Evolutionary conservation across 2,113 vertebrate species (phyloP), one percentile per base, ranked within the genome.

Genomic region (Colius striatus): DNA sequence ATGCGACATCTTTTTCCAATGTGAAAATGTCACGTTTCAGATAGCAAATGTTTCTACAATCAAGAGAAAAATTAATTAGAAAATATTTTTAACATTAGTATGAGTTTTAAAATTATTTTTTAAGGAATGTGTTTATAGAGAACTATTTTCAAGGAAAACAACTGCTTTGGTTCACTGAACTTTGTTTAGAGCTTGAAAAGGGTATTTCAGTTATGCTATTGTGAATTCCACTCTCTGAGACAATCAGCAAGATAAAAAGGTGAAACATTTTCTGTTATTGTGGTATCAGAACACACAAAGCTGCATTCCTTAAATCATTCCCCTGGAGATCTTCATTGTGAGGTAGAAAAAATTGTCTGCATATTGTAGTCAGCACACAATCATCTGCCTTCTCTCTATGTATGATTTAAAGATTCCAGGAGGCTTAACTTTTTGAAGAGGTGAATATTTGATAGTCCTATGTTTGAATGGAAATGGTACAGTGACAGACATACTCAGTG

Each of bases 341-440:
- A 86, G n/a, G 60, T 11, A 83, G 73, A 74, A 96, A 78, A 87
- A 89, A 71, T 51, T 82, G 41, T 62, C 78, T 96, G 27, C n/a
- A 11, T 74, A 48, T 36, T 66, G 34, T 75, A 93, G 47, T 91
- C 62, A 97, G 85, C 76, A 90, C 6, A 60, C 45, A 91, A 51
- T 83, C 81, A 77, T 23, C 20, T 95, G 85, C 74, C 27, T 90
- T 93, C 36, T 90, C 87, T 95, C 32, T 36, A 27, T 62, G 82
- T 51, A 9, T 36, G 58, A 87, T 80, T 60, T 92, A 65, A 83
- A 93, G 83, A 95, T 94, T 97, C 75, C 79, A 68, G 15, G 18
- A 82, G 58, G 79, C 93, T 97, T 95, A 89, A 87, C 55, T 72
- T 90, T 78, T 77, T 93, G 23, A 91, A 96, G 63, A 92, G 48